A percentile compares a stretch with the other conserved stretches of the same genome.
Evolutionary conservation across 2,888 invertebrate species (phyloP).

Genomic region (Ochropacha duplaris): DNA sequence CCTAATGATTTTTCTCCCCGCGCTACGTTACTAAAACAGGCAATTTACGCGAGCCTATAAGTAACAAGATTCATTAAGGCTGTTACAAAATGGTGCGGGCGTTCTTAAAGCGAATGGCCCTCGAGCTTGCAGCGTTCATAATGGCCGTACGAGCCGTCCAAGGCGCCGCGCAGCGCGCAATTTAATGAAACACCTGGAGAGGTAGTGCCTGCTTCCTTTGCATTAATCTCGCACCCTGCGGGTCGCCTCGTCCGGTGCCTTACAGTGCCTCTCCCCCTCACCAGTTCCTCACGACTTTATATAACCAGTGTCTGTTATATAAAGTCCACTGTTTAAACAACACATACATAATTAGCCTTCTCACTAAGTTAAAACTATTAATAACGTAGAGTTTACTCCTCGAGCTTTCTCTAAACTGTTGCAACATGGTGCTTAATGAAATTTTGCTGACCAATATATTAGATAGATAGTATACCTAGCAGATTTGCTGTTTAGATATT

Average conservation of each 20-base stretch:
- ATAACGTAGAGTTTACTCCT: not conserved
- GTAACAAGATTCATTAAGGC: constrained; percentile 82
- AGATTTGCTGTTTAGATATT: not conserved
- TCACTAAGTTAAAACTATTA: not conserved
- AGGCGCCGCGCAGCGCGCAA: constrained; percentile 75
- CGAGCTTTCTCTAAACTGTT: not conserved
- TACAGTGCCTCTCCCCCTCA: constrained; percentile 8
- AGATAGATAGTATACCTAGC: not conserved
- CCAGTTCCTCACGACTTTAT: constrained; percentile 16
- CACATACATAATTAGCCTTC: not conserved
- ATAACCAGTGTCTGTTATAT: constrained; percentile 13
- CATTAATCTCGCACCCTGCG: constrained; percentile 70
- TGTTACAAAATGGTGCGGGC: constrained; percentile 81
- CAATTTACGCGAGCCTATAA: constrained; percentile 81
- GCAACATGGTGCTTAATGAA: not conserved
- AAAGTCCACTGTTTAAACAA: not conserved
- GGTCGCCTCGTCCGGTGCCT: constrained; percentile 4
- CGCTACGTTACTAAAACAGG: constrained; percentile 71
- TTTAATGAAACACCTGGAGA: constrained; percentile 83
- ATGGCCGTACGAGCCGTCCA: constrained; percentile 75
- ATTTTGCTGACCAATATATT: not conserved
- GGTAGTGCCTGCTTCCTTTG: constrained; percentile 75
- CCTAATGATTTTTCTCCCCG: constrained; percentile 60
- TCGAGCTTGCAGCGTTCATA: constrained; percentile 80
- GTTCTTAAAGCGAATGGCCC: constrained; percentile 83